Evolutionary conservation across 2,113 vertebrate genomes (phyloP), one percentile per base, ranked within the genome.

Genomic region (Trichechus manatus): DNA sequence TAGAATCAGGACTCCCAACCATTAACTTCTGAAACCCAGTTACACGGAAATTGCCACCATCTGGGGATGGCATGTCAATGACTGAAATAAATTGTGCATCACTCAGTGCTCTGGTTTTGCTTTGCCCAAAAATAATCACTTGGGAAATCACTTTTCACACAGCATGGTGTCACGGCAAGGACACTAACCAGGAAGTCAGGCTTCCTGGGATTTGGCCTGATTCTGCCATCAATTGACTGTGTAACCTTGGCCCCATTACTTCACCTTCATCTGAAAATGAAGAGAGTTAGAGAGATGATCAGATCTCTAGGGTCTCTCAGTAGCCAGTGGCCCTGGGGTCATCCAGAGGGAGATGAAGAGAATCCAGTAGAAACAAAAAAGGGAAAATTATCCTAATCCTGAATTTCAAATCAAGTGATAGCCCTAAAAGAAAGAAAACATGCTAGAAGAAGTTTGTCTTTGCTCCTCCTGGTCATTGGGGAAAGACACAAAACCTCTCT

Each of bases 221-320:
- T 86, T 93, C 78, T 97, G 19, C 36, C 47, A 29, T 78, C 31
- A 78, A 6, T 33, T 91, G 89, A 72, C 31, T 63, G 6, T 85
- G 33, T 81, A n/a, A 89, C 5, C 20, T 86, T 42, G 6, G 50
- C 66, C 66, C 91, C 94, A 88, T 93, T 84, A 31, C 3, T 82
- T 83, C 39, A 75, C n/a, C 59, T 82, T 95, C 33, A 77, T 92
- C 68, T 96, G 36, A 93, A 96, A 96, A 87, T 87, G 27, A 97
- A 97, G 53, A 17, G 70, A 33, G 47, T 89, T 80, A 87, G 15
- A 56, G 53, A 56, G 14, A 83, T 64, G 61, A 89, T 83, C 31
- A 89, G 50, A 89, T 80, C 3, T 29, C 27, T 88, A 59, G 8
- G 44, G 27, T 74, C 63, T 96, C 47, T 94, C 82, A 89, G 13